Conservation (phyloP, 2,888 invertebrate genomes). For the Ceramica pisi region DNA sequence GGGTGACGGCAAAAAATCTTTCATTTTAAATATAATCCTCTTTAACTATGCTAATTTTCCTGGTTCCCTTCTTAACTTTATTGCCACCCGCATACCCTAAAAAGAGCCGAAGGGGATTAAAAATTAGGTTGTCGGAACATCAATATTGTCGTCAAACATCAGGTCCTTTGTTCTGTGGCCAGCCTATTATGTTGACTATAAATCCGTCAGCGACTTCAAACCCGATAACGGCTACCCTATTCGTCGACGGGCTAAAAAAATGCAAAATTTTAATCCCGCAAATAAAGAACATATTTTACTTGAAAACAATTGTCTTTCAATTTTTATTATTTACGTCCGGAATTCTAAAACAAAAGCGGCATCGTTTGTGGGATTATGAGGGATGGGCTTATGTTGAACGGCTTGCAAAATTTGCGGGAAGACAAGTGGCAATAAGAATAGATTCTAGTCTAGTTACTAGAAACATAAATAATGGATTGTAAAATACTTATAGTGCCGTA, state of each 20-base stretch:
- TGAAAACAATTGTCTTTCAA: conserved; percentile 13
- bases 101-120: conserved; percentile 43
- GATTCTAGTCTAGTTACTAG: conserved; percentile 8
- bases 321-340: conserved; percentile 25
- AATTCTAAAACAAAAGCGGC: conserved; percentile 48
- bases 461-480: conserved; percentile 18
- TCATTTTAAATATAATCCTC: conserved; percentile 38
- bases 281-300: conserved; percentile 48
- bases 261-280: conserved; percentile 31
- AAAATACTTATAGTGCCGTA: conserved; percentile 14
- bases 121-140: conserved; percentile 42
- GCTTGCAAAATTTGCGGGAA: conserved; percentile 25
- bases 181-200: conserved; percentile 31
- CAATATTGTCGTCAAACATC: conserved; percentile 44
- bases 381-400: conserved; percentile 18
- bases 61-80: conserved; percentile 38
- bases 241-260: conserved; percentile 11
- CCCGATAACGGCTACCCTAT: conserved; percentile 32
- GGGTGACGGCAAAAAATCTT: background rate
- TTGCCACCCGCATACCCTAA: conserved; percentile 53
- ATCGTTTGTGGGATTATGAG: conserved; percentile 46
- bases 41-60: conserved; percentile 10
- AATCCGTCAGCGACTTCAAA: conserved; percentile 40
- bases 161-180: conserved; percentile 25
- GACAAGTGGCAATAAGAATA: conserved; percentile 36